Evolutionary conservation across 2,113 vertebrate species (phyloP).

Genomic region (Macheiramphus alcinus): DNA sequence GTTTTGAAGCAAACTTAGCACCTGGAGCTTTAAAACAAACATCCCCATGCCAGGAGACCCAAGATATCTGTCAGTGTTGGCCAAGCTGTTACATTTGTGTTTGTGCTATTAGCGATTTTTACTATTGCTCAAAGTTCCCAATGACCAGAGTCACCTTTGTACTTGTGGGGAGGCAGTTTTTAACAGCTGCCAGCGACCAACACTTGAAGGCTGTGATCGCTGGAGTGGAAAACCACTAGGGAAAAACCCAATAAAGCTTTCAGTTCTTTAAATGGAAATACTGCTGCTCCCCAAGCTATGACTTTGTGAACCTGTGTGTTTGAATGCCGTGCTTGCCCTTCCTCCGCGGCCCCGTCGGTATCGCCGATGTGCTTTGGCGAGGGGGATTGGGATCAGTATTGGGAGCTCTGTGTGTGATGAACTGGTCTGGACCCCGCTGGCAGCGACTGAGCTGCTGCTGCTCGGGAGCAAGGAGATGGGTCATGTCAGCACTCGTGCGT

Average conservation of each 20-base stretch:
- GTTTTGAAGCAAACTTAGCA: background rate
- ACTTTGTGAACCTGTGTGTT: background rate
- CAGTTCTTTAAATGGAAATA: background rate
- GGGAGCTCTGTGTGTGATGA: background rate
- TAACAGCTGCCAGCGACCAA: background rate
- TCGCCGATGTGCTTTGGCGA: background rate
- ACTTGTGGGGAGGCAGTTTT: background rate
- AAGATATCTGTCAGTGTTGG: background rate
- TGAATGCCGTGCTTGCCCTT: rapidly evolving
- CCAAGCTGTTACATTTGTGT: background rate
- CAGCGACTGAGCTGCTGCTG: background rate
- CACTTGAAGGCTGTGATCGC: background rate
- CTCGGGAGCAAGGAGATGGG: background rate
- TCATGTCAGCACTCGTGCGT: rapidly evolving
- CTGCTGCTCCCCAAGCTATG: background rate
- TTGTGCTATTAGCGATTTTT: background rate
- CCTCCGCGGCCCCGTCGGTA: background rate
- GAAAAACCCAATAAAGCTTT: background rate
- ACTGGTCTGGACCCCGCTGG: background rate
- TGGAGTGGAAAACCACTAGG: background rate
- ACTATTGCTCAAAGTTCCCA: background rate
- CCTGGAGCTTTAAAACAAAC: background rate
- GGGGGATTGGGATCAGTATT: background rate
- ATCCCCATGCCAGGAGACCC: background rate
- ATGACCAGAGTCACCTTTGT: background rate